These are phyloP conservation scores for Pseudorasbora parva DNA, from an alignment of 2,113 vertebrate species.

Conservation along the genomic window DNA sequence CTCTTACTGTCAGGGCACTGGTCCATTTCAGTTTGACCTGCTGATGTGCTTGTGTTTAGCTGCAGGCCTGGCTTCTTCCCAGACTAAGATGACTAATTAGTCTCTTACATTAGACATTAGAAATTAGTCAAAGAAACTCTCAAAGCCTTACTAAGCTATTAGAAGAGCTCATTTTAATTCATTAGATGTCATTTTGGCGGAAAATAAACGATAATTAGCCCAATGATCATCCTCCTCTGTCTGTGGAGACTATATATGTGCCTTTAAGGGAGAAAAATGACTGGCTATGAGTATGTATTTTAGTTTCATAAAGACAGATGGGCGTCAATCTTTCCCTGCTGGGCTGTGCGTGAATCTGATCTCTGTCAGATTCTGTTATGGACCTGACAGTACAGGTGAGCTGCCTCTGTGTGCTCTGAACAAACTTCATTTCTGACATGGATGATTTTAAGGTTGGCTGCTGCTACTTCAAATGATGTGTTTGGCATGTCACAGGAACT, in stretches of 20 bases:
- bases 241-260: conserved; percentile 8
- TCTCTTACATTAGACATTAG: conserved; percentile 31
- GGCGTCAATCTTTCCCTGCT: neutral
- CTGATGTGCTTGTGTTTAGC: neutral
- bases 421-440: conserved; percentile 22
- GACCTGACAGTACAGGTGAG: conserved; percentile 8
- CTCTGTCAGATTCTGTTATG: conserved; percentile 28
- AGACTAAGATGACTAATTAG: conserved; percentile 27
- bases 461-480: conserved; percentile 14
- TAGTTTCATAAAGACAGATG: conserved; percentile 4
- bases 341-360: conserved; percentile 13
- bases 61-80: conserved; percentile 6
- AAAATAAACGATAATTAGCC: conserved; percentile 41
- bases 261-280: conserved; percentile 3
- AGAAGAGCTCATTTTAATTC: conserved; percentile 25
- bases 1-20: neutral
- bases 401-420: neutral
- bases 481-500: neutral
- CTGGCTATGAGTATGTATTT: neutral
- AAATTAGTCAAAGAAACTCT: conserved; percentile 26
- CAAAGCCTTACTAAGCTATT: conserved; percentile 14
- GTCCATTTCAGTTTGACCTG: conserved; percentile 6
- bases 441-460: conserved; percentile 33
- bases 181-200: conserved; percentile 25
- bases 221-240: neutral